Percentiles rank a stretch among this genome's conserved stretches.
Conservation (phyloP, 2,888 invertebrate species). For the Drosophila prolongata region DNA sequence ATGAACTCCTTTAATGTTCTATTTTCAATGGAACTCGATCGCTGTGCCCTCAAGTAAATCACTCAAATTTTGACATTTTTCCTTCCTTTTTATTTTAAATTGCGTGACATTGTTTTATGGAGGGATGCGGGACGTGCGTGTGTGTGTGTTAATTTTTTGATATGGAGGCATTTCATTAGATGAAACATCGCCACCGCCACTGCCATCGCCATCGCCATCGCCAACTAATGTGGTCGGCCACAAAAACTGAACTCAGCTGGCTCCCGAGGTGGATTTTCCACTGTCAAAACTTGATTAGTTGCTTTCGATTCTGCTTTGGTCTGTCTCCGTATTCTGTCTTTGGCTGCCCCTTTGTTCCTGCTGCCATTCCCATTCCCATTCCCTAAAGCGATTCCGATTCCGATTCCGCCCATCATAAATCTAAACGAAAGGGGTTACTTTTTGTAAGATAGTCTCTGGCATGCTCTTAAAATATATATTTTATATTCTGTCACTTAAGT, state of each 20-base stretch:
- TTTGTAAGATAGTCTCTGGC: slow-evolving; percentile 47
- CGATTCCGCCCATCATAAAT: slow-evolving; percentile 73
- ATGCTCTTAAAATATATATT: slow-evolving; percentile 48
- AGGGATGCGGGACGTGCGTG: slow-evolving; percentile 42
- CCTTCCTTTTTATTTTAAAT: slow-evolving; percentile 75
- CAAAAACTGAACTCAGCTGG: slow-evolving; percentile 32
- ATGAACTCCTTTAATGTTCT: slow-evolving; percentile 66
- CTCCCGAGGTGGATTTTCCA: slow-evolving; percentile 78
- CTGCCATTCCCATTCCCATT: slow-evolving; percentile 42
- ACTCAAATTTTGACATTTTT: slow-evolving; percentile 84
- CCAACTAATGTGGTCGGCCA: slow-evolving; percentile 22
- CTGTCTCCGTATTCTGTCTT: slow-evolving; percentile 17
- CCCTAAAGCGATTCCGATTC: slow-evolving; percentile 30
- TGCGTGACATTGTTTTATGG: slow-evolving; percentile 85
- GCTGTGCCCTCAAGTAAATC: slow-evolving; percentile 78
- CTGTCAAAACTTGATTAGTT: slow-evolving; percentile 83
- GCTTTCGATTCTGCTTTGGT: slow-evolving; percentile 61
- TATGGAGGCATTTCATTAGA: slow-evolving; percentile 72
- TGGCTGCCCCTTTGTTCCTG: slow-evolving; percentile 31
- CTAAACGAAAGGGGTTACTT: slow-evolving; percentile 70
- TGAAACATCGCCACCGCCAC: slow-evolving; percentile 48
- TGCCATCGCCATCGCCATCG: slow-evolving; percentile 39
- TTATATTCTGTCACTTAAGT: slow-evolving; percentile 61
- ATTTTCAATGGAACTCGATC: slow-evolving; percentile 65
- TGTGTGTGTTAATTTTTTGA: slow-evolving; percentile 43